Base-by-base conservation (phyloP, 1,140 invertebrate species). In the Conopomorpha cramerella region DNA sequence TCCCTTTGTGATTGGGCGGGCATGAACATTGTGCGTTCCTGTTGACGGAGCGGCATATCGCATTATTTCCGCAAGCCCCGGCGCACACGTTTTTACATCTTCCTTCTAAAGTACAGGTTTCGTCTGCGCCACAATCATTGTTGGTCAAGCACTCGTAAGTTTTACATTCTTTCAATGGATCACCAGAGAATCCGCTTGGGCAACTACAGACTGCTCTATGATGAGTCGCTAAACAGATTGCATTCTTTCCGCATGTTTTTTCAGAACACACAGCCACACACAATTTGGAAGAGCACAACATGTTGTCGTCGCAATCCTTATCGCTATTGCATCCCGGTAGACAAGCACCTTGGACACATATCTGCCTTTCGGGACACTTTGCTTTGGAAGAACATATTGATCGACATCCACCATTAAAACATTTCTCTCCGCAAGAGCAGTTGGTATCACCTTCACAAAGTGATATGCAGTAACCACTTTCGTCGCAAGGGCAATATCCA, bases 21-120 rank as follows among this genome's bases (percentile, higher is more conserved):
- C 93, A 96, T 0, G 87, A 85, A 65, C 93, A 95, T 46, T 90
- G 84, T 0, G 91, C 85, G 44, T 81, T 77, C 46, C 89, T 81
- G 37, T 89, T 82, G 2, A 89, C 78, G 1, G 92, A 86, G n/a
- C 86, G 82, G 53, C 93, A 96, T 45, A 93, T 88, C 0, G 92
- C 91, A 68, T 95, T 94, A 8, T 82, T 65, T 7, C 92, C 93
- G 55, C 93, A 96, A 29, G 83, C 78, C 48, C 89, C 85, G 14
- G 88, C 49, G 55, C 93, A 96, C 2, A 92, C 90, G 78, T 94
- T 93, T 31, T 85, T 86, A 52, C 93, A 96, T 33, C 84, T 84
- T 8, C 86, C 83, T 36, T 87, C 84, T 2, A 77, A 60, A 57
- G 82, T 82, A 57, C 92, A 95, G 41, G 81, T 81, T 64, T 94